These are phyloP conservation scores for Aphrophora alni DNA, from an alignment of 2,888 invertebrate species.

Conservation along the genomic window DNA sequence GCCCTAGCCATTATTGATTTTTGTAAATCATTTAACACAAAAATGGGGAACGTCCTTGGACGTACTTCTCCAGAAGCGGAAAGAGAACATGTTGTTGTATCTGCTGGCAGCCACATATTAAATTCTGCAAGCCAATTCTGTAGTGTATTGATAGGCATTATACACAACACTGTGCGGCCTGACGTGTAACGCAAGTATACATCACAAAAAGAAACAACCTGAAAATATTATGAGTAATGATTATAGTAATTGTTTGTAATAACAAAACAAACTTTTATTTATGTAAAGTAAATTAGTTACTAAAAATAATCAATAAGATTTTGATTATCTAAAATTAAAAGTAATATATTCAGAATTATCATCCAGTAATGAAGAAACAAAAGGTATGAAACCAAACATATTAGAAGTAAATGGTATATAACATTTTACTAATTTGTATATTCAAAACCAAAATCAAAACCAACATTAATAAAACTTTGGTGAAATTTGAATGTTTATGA, in stretches of 20 bases:
- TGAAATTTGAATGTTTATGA: too few species aligned
- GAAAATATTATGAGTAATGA: constrained; percentile 35
- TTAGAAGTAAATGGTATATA: too few species aligned
- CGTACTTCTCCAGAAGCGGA: constrained; percentile 71
- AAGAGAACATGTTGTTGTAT: constrained; percentile 62
- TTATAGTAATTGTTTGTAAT: background rate
- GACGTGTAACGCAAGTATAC: constrained; percentile 90
- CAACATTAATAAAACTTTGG: too few species aligned
- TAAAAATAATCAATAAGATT: too few species aligned
- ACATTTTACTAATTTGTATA: too few species aligned
- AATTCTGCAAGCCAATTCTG: constrained; percentile 93
- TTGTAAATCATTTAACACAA: constrained; percentile 91
- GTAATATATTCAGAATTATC: too few species aligned
- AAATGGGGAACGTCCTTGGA: constrained; percentile 83
- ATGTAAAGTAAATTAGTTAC: too few species aligned
- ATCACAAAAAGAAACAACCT: constrained; percentile 94
- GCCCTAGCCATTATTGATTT: constrained; percentile 89
- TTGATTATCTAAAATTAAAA: too few species aligned
- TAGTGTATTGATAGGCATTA: constrained; percentile 98
- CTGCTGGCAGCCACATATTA: constrained; percentile 94
- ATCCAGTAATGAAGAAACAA: too few species aligned
- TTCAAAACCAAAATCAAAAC: too few species aligned
- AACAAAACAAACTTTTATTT: background rate
- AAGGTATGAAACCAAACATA: too few species aligned
- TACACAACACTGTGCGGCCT: constrained; percentile 89